Conservation (phyloP, 2,888 invertebrate species). For the Drosophila helvetica region DNA sequence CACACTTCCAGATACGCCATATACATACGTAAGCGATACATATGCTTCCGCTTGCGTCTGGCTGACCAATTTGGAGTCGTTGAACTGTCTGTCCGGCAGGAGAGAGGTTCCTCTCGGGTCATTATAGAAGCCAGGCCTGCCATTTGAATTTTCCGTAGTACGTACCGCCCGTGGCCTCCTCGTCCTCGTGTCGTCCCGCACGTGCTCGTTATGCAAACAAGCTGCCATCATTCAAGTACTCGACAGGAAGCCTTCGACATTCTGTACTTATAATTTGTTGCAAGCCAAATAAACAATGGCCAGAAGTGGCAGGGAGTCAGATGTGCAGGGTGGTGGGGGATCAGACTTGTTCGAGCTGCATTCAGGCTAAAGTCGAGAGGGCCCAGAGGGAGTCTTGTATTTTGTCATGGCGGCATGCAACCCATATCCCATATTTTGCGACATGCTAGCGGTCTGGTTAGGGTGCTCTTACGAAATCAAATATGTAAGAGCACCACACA, state of each 20-base stretch:
- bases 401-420: conserved; percentile 42
- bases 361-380: conserved; percentile 6
- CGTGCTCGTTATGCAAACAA: conserved; percentile 77
- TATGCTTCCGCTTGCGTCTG: conserved; percentile 25
- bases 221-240: conserved; percentile 50
- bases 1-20: not conserved
- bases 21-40: not conserved
- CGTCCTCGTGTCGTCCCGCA: conserved; percentile 17
- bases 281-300: conserved; percentile 69
- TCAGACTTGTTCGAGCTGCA: conserved; percentile 27
- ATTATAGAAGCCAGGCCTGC: conserved; percentile 3
- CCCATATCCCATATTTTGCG: conserved; percentile 73
- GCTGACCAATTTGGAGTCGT: conserved; percentile 47
- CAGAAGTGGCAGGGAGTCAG: conserved; percentile 4
- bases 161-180: conserved; percentile 3
- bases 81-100: conserved; percentile 47
- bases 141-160: conserved; percentile 4
- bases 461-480: conserved; percentile 53
- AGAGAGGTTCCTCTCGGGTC: not conserved
- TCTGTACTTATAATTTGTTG: conserved; percentile 75
- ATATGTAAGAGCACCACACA: conserved; percentile 57
- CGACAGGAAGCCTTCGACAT: conserved; percentile 70
- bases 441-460: conserved; percentile 59
- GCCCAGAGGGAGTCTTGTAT: conserved; percentile 35
- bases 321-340: not conserved